Conservation (phyloP, 2,888 invertebrate genomes). For the Eugnorisma glareosa region DNA sequence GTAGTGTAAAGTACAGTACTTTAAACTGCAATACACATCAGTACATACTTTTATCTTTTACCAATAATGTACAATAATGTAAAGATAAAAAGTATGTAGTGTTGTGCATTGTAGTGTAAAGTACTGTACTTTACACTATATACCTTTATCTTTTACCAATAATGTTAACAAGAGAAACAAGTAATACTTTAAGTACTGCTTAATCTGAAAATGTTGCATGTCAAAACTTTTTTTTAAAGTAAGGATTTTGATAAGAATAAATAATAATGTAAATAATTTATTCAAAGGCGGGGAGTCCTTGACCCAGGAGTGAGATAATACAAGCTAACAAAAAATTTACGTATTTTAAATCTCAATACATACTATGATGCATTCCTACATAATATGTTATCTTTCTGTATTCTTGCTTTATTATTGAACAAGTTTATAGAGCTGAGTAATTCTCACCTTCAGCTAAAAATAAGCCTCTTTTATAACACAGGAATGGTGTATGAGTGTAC, state of each 20-base stretch:
- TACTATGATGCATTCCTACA: not conserved
- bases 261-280: no score
- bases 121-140: no score
- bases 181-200: no score
- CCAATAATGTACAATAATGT: no score
- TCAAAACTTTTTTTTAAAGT: not conserved
- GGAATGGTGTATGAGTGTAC: not conserved
- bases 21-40: no score
- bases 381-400: not conserved
- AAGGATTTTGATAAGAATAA: not conserved
- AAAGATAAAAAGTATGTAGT: no score
- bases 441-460: conserved; percentile 20
- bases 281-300: not conserved
- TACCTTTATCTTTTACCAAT: no score
- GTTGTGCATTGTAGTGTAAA: no score
- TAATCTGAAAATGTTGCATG: not conserved
- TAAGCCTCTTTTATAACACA: conserved; percentile 7
- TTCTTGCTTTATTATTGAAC: conserved; percentile 4
- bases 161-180: no score
- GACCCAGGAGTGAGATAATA: not conserved
- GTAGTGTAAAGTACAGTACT: not conserved
- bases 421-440: conserved; percentile 21
- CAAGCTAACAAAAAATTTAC: not conserved
- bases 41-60: no score
- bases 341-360: not conserved